A percentile compares a stretch with the other conserved stretches of the same genome.
Evolutionary conservation across 2,888 invertebrate genomes (phyloP).

Genomic region (Hydrotaea cyrtoneurina): DNA sequence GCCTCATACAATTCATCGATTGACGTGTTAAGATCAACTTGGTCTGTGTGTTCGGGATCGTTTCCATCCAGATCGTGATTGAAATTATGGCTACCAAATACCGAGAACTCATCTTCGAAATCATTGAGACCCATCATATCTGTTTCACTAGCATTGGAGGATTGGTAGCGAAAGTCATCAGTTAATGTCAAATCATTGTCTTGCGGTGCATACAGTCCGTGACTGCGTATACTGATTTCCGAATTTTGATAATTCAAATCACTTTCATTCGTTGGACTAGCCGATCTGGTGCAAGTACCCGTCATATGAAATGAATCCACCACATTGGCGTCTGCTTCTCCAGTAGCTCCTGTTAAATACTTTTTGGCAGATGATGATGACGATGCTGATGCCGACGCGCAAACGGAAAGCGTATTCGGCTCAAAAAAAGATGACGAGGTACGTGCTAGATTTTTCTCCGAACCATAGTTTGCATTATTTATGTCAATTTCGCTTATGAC

Average conservation of each 20-base stretch:
- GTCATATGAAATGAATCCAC: constrained; percentile 49
- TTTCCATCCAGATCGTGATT: constrained; percentile 58
- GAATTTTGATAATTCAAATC: constrained; percentile 86
- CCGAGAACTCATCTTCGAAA: constrained; percentile 78
- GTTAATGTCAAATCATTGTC: constrained; percentile 82
- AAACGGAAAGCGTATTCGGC: not conserved
- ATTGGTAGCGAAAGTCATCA: constrained; percentile 80
- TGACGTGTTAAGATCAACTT: constrained; percentile 75
- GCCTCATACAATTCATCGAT: constrained; percentile 88
- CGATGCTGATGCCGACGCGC: constrained; percentile 31
- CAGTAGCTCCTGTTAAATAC: constrained; percentile 29
- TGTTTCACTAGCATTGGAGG: constrained; percentile 80
- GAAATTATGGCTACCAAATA: constrained; percentile 63
- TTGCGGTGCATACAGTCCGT: constrained; percentile 84
- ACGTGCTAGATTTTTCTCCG: constrained; percentile 39
- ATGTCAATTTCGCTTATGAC: constrained; percentile 1
- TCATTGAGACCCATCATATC: constrained; percentile 78
- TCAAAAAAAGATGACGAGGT: not conserved
- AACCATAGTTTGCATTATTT: constrained; percentile 43
- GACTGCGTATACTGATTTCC: constrained; percentile 85
- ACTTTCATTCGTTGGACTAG: constrained; percentile 83
- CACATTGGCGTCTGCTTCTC: constrained; percentile 26
- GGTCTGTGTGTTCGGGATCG: constrained; percentile 44
- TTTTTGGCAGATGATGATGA: constrained; percentile 28
- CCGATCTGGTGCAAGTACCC: constrained; percentile 70